A percentile compares a stretch with the other conserved stretches of the same genome.
Conservation (phyloP, 2,888 invertebrate genomes). For the Lithosia quadra region DNA sequence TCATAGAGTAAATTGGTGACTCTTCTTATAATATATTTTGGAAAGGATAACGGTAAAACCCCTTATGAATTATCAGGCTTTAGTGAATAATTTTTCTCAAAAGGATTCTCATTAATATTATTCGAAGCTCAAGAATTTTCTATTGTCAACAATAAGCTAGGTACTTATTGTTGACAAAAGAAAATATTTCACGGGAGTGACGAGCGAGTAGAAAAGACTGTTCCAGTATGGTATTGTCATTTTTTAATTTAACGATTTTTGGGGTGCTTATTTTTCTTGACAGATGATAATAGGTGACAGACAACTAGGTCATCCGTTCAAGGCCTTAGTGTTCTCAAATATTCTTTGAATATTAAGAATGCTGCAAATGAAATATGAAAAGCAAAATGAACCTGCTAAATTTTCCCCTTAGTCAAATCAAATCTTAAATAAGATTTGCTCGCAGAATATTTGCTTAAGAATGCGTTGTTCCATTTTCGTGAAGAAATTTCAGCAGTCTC, state of each 20-base stretch:
- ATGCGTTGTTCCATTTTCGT: constrained; percentile 35
- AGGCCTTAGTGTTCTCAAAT: background rate
- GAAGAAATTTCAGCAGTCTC: constrained; percentile 33
- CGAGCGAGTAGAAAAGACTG: background rate
- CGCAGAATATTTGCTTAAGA: constrained; percentile 42
- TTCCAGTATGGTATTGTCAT: background rate
- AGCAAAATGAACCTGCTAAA: constrained; percentile 14
- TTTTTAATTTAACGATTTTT: constrained; percentile 4
- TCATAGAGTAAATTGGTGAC: too few relatives aligned
- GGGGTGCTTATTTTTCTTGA: background rate
- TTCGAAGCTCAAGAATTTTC: background rate
- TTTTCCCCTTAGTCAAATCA: constrained; percentile 16
- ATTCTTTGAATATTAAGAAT: background rate
- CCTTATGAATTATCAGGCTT: constrained; percentile 5
- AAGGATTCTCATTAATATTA: constrained; percentile 12
- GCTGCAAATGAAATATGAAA: constrained; percentile 15
- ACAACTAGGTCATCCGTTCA: background rate
- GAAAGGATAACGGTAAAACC: background rate
- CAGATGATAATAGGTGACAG: background rate
- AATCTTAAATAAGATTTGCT: constrained; percentile 38
- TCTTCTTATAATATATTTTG: too few relatives aligned
- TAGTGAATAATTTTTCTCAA: background rate
- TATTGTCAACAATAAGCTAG: constrained; percentile 7
- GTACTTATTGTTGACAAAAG: constrained; percentile 12
- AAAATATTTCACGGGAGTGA: constrained; percentile 7